Evolutionary conservation across 2,797 vertebrate species (phyloP), one percentile per base, ranked within the genome.

Genomic region (Amphiprion clarkii): DNA sequence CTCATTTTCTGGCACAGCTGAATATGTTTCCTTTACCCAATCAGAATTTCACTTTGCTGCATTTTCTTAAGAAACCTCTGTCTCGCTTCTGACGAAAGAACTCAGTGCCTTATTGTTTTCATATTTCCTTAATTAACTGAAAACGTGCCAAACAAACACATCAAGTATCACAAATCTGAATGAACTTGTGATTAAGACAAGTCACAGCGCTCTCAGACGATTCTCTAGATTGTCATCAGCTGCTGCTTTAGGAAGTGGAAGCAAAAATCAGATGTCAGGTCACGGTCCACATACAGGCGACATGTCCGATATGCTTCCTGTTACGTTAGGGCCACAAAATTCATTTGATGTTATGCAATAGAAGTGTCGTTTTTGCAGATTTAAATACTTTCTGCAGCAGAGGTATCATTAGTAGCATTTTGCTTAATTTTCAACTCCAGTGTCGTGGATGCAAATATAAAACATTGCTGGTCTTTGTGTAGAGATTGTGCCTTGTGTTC

Each of bases 181-280:
- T n/a, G 23, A 70, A 51, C 13, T 42, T 36, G n/a, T n/a, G 54
- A 67, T 69, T 13, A n/a, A 58, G 23, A 56, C 12, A 33, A 48
- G 65, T 49, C 14, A 49, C 8, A 29, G 60, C 17, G 48, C 14
- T 36, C 57, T 9, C 4, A 42, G 49, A 62, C 6, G 21, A 53
- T 44, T 36, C 33, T 13, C 53, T 6, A 70, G 49, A 65, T 59
- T 77, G 48, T 48, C 60, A 77, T 74, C 48, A 62, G 44, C 39
- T 61, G 62, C 53, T 74, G 67, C 71, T 65, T 79, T 40, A 85
- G 87, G 88, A 92, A 91, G 81, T 90, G 84, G 87, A 83, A 83
- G 58, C 40, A 64, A 62, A 60, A 71, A 79, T 77, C 63, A 60
- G 74, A 84, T 86, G 71, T 78, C 62, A 68, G 66, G 53, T 73